Evolutionary conservation across 2,797 vertebrate genomes (phyloP).

Genomic region (Rhodeus uyekii): DNA sequence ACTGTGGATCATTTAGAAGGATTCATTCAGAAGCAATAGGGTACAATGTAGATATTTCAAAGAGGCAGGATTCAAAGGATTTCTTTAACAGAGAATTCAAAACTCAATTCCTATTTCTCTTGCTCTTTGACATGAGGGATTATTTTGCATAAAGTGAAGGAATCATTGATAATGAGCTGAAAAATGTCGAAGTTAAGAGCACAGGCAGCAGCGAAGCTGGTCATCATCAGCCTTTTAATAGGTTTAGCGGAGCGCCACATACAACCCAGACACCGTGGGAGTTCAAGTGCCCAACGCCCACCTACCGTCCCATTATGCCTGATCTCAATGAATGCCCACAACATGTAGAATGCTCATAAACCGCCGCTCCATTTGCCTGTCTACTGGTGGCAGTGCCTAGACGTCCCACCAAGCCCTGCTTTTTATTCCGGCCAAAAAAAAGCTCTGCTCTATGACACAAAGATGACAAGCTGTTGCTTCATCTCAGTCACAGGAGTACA

Average conservation of each 20-base stretch:
- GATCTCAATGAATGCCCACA: constrained; percentile 48
- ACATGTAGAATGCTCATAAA: constrained; percentile 51
- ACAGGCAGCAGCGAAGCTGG: constrained; percentile 35
- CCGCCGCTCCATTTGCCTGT: constrained; percentile 39
- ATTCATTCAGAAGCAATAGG: constrained; percentile 24
- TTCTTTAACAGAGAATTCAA: constrained; percentile 35
- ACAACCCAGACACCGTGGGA: constrained; percentile 44
- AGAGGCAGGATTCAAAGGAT: constrained; percentile 19
- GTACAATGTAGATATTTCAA: constrained; percentile 16
- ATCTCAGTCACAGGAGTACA: constrained; percentile 46
- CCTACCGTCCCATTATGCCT: constrained; percentile 52
- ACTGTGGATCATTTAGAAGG: constrained; percentile 19
- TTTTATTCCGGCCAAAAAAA: constrained; percentile 35
- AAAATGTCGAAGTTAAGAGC: constrained; percentile 15
- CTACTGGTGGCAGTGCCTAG: constrained; percentile 14
- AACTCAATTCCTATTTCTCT: constrained; percentile 34
- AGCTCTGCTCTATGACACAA: constrained; percentile 43
- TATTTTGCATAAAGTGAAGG: constrained; percentile 25
- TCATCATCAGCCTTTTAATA: constrained; percentile 49
- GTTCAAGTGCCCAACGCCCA: constrained; percentile 42
- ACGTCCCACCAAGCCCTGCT: constrained; percentile 39
- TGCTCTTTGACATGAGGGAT: background rate
- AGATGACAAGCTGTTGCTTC: constrained; percentile 53
- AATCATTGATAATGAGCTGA: constrained; percentile 16
- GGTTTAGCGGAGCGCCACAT: constrained; percentile 30